A percentile compares a stretch with the other conserved stretches of the same genome.
Evolutionary conservation across 1,140 invertebrate genomes (phyloP).

Genomic region (Polypedilum pembai): DNA sequence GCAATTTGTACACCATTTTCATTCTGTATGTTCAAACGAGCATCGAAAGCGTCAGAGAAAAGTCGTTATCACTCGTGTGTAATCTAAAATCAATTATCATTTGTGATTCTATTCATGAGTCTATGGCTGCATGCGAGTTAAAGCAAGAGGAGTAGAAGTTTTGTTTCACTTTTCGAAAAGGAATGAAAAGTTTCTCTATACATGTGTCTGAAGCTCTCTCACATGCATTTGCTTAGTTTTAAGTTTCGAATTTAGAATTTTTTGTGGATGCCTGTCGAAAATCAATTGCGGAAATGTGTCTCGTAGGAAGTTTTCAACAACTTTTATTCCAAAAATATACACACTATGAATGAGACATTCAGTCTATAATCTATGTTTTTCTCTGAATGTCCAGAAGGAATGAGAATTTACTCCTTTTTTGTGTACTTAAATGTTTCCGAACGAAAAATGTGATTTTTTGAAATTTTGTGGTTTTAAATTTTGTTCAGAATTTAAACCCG

Average conservation of each 20-base stretch:
- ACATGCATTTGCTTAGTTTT: not conserved
- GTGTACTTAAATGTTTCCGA: too few species aligned
- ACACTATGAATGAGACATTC: too few species aligned
- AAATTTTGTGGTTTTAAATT: too few species aligned
- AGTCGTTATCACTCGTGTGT: conserved; percentile 17
- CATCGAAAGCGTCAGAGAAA: not conserved
- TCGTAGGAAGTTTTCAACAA: conserved; percentile 17
- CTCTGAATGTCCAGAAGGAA: too few species aligned
- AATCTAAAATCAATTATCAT: conserved; percentile 28
- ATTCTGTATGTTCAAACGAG: not conserved
- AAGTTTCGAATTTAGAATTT: not conserved
- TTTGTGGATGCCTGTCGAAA: not conserved
- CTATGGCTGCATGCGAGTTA: too few species aligned
- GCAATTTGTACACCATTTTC: not conserved
- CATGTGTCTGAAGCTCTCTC: not conserved
- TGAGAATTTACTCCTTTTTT: too few species aligned
- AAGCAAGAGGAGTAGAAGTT: too few species aligned
- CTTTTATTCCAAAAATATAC: not conserved
- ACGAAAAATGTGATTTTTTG: too few species aligned
- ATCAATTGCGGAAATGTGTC: conserved; percentile 8
- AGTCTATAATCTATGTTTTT: too few species aligned
- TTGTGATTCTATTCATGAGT: conserved; percentile 23
- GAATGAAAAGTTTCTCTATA: not conserved
- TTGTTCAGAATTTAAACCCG: too few species aligned
- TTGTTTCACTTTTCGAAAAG: not conserved